A percentile compares a stretch with the other conserved stretches of the same genome.
Conservation (phyloP, 92 coral and sea anemone genomes). For the Epizoanthus illoricatus region DNA sequence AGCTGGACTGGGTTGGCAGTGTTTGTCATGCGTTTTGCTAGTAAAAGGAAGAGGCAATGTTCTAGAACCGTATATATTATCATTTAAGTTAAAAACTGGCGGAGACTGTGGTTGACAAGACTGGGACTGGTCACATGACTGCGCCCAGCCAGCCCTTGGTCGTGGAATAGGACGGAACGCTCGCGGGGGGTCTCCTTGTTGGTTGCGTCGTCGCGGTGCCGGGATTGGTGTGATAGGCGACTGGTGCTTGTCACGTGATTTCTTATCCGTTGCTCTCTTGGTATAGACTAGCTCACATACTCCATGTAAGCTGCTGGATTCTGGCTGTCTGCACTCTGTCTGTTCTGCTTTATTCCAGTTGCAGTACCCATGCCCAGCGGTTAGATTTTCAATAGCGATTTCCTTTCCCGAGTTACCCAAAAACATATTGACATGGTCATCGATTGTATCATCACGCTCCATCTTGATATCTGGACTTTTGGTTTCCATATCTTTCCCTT, state of each 20-base stretch:
- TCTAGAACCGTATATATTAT: too few species aligned
- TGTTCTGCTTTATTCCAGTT: background rate
- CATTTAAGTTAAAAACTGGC: too few species aligned
- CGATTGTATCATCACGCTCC: background rate
- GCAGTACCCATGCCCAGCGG: background rate
- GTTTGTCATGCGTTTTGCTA: too few species aligned
- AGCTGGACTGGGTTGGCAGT: too few species aligned
- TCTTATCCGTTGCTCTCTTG: background rate
- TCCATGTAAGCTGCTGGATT: background rate
- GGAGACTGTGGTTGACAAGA: too few species aligned
- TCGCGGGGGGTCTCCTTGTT: background rate
- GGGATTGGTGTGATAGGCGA: background rate
- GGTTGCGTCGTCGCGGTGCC: background rate
- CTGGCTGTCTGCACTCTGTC: background rate
- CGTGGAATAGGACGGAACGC: background rate
- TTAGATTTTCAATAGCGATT: too few species aligned
- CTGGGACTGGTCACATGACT: background rate
- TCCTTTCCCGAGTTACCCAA: background rate
- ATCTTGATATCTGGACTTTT: conserved; percentile 2
- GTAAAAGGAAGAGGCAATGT: too few species aligned
- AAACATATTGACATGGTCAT: conserved; percentile 8
- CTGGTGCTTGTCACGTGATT: background rate
- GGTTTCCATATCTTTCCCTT: background rate
- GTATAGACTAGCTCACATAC: background rate
- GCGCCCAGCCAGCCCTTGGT: background rate